A percentile compares a stretch with the other conserved stretches of the same genome.
phyloP scores from a whole-genome alignment of 1,140 invertebrate genomes.

The Drosophila funebris region DNA sequence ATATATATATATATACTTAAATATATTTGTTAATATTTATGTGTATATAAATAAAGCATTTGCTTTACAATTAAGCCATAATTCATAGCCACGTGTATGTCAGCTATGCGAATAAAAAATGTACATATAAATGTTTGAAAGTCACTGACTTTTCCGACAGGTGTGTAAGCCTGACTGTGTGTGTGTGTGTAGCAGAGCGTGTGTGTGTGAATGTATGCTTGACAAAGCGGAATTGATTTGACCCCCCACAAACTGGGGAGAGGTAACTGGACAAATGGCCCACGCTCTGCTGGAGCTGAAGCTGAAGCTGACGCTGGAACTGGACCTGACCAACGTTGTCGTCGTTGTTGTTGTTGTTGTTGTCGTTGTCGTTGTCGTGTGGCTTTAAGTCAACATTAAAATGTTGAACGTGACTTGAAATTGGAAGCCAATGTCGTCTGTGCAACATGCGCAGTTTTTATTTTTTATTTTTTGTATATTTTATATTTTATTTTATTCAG shows the following conservation, averaged over 20 bases:
- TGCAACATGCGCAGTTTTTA: not conserved
- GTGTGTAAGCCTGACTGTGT: constrained; percentile 6
- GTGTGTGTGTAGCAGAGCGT: too few species aligned
- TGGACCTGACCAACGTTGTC: constrained; percentile 12
- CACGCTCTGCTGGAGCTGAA: constrained; percentile 37
- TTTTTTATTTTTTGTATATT: not conserved
- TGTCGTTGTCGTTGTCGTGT: constrained; percentile 11
- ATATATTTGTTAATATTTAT: not conserved
- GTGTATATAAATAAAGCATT: constrained; percentile 33
- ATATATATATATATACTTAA: too few species aligned
- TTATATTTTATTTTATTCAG: not conserved
- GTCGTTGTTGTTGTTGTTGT: not conserved
- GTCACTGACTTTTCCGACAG: constrained; percentile 51
- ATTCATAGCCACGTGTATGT: constrained; percentile 46
- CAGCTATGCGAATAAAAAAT: not conserved
- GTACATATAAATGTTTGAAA: constrained; percentile 1
- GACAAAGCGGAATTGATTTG: constrained; percentile 65
- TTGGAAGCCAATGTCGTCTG: constrained; percentile 61
- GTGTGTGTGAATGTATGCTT: constrained; percentile 30
- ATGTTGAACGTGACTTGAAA: constrained; percentile 72
- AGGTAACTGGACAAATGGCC: constrained; percentile 47
- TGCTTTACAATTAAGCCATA: constrained; percentile 49
- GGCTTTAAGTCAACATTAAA: constrained; percentile 49
- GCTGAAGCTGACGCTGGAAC: constrained; percentile 22
- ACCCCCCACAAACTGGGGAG: constrained; percentile 7